Conservation (phyloP, 2,113 vertebrate genomes). For the Chionis minor region DNA sequence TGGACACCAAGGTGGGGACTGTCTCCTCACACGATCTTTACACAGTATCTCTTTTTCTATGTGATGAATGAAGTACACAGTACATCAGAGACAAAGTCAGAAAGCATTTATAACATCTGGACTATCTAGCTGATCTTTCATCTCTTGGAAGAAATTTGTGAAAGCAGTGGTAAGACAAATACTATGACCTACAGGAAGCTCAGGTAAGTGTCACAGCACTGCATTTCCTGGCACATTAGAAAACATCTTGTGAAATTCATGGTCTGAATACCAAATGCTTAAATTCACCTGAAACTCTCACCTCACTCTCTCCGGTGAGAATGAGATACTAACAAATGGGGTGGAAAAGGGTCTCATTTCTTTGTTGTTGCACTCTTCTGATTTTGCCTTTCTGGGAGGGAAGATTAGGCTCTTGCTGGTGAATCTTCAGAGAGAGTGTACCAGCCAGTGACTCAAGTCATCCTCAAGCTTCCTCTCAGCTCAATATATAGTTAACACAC, state of each 20-base stretch:
- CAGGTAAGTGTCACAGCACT: background rate
- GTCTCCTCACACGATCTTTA: background rate
- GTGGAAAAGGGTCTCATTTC: background rate
- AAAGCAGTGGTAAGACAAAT: background rate
- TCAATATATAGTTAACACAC: background rate
- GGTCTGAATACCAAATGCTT: background rate
- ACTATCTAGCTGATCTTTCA: background rate
- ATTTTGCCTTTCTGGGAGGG: background rate
- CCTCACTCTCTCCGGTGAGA: accelerated
- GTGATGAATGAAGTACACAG: background rate
- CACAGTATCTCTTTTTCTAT: background rate
- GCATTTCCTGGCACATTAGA: background rate
- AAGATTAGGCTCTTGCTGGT: background rate
- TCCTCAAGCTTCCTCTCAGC: background rate
- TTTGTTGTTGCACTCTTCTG: background rate
- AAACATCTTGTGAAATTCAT: background rate
- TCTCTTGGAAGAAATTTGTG: background rate
- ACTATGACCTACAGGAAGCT: background rate
- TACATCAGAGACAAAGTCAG: background rate
- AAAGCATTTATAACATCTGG: background rate
- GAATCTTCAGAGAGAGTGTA: background rate
- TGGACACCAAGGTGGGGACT: background rate
- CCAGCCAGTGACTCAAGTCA: background rate
- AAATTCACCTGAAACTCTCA: background rate
- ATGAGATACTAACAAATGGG: background rate